phyloP scores from a whole-genome alignment of 2,888 invertebrate genomes.

The Homarus gammarus region DNA sequence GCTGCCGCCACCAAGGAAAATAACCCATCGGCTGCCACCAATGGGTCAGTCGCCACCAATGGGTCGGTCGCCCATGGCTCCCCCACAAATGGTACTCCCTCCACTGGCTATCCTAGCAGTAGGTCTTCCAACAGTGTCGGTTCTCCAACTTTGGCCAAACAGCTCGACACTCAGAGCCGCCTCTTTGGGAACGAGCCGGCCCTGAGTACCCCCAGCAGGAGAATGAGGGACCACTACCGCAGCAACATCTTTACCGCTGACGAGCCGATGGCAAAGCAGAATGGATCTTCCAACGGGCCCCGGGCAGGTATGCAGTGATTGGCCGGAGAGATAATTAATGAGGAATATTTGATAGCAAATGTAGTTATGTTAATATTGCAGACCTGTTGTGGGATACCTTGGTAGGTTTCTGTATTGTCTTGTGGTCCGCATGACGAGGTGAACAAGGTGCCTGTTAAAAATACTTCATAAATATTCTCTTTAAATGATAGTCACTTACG shows the following conservation, averaged over 20 bases:
- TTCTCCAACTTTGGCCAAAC: conserved; percentile 25
- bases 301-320: conserved; percentile 47
- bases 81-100: conserved; percentile 57
- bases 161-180: conserved; percentile 56
- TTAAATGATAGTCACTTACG: too few species aligned
- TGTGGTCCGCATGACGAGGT: too few species aligned
- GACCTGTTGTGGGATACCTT: too few species aligned
- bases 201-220: conserved; percentile 2
- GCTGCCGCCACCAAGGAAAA: conserved; percentile 78
- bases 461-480: too few species aligned
- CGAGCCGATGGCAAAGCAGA: not conserved
- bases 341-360: too few species aligned
- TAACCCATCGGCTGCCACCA: conserved; percentile 79
- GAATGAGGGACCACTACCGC: conserved; percentile 69
- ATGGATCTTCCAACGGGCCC: conserved; percentile 22
- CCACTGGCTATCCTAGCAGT: conserved; percentile 55
- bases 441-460: too few species aligned
- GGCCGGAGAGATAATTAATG: too few species aligned
- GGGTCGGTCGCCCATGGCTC: not conserved
- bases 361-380: too few species aligned
- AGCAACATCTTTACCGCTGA: conserved; percentile 73
- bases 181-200: conserved; percentile 56
- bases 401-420: too few species aligned
- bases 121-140: conserved; percentile 37
- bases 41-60: conserved; percentile 58